phyloP scores from a whole-genome alignment of 2,113 vertebrate species.

The Oreotrochilus melanogaster region DNA sequence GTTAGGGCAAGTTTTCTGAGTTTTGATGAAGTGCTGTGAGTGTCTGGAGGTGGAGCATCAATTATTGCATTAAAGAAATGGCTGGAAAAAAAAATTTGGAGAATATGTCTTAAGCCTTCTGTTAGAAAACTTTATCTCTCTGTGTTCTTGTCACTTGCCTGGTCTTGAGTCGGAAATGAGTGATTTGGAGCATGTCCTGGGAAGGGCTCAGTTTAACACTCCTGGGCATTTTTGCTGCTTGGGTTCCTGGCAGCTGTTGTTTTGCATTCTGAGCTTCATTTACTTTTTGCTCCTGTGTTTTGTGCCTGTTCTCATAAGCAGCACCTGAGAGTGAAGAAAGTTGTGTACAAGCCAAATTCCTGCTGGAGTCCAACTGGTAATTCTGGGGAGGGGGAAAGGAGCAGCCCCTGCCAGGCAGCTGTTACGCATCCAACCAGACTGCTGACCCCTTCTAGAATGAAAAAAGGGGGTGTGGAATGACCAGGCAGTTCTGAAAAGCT shows the following conservation, averaged over 20 bases:
- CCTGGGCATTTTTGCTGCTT: fast-evolving
- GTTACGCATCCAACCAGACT: fast-evolving
- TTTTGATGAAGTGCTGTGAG: background rate
- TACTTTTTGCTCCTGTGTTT: too few relatives aligned
- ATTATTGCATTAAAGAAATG: background rate
- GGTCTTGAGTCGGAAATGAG: background rate
- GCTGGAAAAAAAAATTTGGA: background rate
- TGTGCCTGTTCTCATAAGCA: background rate
- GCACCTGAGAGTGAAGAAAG: background rate
- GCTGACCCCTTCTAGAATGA: background rate
- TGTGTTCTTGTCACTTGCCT: background rate
- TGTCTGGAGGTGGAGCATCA: background rate
- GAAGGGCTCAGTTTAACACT: background rate
- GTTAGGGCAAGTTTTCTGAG: background rate
- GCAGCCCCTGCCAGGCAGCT: background rate
- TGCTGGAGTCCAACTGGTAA: background rate
- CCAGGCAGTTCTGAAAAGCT: fast-evolving
- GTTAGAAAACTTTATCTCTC: background rate
- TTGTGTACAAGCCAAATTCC: background rate
- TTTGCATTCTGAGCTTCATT: fast-evolving
- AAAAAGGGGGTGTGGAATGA: background rate
- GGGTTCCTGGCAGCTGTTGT: background rate
- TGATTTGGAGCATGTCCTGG: fast-evolving
- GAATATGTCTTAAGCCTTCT: background rate
- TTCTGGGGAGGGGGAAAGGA: background rate